Conservation (phyloP, 2,113 vertebrate species). For the Pollachius pollachius region DNA sequence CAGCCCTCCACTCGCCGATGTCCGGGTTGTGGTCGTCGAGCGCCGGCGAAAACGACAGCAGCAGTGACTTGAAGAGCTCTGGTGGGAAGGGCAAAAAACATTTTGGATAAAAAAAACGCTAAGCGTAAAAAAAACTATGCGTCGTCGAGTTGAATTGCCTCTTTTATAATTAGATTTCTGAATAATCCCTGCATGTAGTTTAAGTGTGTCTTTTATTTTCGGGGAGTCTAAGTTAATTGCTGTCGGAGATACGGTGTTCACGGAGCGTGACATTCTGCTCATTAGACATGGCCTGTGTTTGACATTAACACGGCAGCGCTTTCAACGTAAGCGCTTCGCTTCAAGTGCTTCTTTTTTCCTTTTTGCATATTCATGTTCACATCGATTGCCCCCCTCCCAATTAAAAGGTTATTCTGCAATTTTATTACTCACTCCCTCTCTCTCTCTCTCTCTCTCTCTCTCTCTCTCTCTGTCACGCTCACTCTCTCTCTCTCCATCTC, state of each 20-base stretch:
- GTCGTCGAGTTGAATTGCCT: too few species aligned
- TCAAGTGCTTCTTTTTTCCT: neutral
- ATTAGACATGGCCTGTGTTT: slow-evolving; percentile 45
- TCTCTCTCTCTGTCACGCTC: too few species aligned
- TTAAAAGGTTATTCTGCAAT: slow-evolving; percentile 40
- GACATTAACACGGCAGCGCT: slow-evolving; percentile 30
- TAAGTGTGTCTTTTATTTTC: slow-evolving; percentile 36
- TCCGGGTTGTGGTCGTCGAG: slow-evolving; percentile 95
- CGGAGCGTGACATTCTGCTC: slow-evolving; percentile 56
- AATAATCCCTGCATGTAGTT: slow-evolving; percentile 55
- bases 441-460: neutral
- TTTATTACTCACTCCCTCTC: slow-evolving; percentile 24
- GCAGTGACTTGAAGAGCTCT: slow-evolving; percentile 94
- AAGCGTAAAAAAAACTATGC: too few species aligned
- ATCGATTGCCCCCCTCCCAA: slow-evolving; percentile 26
- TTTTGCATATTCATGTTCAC: slow-evolving; percentile 58
- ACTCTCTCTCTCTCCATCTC: neutral
- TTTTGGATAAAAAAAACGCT: neutral
- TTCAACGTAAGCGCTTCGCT: neutral
- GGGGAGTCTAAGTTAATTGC: slow-evolving; percentile 61
- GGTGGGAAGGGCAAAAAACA: slow-evolving; percentile 22
- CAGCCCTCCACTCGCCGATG: slow-evolving; percentile 93
- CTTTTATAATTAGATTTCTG: slow-evolving; percentile 39
- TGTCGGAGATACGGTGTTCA: slow-evolving; percentile 46
- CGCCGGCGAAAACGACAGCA: slow-evolving; percentile 90